Percentiles rank a stretch among this genome's conserved stretches.
Conservation (phyloP, 2,113 vertebrate species). For the Colaptes auratus region DNA sequence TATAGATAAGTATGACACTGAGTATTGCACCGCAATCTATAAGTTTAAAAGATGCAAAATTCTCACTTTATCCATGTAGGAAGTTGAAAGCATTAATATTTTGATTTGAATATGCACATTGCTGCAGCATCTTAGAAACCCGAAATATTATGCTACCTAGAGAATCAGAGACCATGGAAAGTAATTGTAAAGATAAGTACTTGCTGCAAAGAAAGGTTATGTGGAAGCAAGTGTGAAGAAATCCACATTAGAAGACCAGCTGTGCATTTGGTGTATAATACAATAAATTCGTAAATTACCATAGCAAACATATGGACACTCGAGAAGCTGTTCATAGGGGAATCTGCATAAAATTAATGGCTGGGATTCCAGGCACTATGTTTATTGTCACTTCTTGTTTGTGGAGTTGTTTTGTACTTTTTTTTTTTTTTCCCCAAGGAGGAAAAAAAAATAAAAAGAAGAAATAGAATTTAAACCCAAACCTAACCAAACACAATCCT, state of each 20-base stretch:
- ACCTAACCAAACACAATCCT: too few relatives aligned
- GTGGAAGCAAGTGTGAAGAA: constrained; percentile 62
- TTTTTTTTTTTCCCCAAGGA: too few relatives aligned
- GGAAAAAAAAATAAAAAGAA: too few relatives aligned
- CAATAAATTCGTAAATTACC: constrained; percentile 74
- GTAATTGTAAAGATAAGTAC: constrained; percentile 46
- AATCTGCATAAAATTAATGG: constrained; percentile 29
- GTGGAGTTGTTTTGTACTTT: not conserved
- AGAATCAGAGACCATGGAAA: constrained; percentile 40
- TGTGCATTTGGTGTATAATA: constrained; percentile 71
- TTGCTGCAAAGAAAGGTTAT: constrained; percentile 33
- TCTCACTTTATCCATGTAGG: not conserved
- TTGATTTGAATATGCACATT: not conserved
- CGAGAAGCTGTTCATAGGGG: constrained; percentile 40
- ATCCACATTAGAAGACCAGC: constrained; percentile 70
- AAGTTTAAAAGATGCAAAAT: not conserved
- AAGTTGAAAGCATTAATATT: constrained; percentile 6
- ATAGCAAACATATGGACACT: constrained; percentile 74
- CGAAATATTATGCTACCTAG: constrained; percentile 28
- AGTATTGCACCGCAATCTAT: not conserved
- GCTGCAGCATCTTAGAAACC: not conserved
- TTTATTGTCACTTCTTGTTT: not conserved
- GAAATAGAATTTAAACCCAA: not conserved
- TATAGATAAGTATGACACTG: not conserved
- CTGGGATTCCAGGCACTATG: not conserved